Evolutionary conservation across 2,113 vertebrate genomes (phyloP).

Genomic region (Atherinomorus stipes): DNA sequence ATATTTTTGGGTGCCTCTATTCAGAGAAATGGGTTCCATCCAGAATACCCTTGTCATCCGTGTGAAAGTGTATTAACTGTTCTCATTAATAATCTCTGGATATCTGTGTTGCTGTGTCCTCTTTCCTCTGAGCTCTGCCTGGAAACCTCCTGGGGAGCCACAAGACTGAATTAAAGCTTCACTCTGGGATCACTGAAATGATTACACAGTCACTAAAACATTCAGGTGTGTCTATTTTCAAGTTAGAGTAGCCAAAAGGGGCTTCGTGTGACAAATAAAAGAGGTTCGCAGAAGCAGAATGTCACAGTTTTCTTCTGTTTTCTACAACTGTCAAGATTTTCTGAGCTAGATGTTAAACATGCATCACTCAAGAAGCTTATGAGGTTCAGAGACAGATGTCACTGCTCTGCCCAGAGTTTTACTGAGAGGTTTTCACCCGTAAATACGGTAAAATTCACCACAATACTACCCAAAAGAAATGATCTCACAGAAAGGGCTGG

Average conservation of each 20-base stretch:
- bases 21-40: slow-evolving; percentile 73
- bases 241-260: not conserved
- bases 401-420: not conserved
- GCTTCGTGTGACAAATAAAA: not conserved
- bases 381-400: not conserved
- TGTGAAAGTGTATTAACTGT: slow-evolving; percentile 58
- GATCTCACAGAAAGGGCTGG: not conserved
- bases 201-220: slow-evolving; percentile 21
- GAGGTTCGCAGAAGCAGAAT: not conserved
- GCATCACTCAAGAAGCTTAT: slow-evolving; percentile 3
- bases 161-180: slow-evolving; percentile 47
- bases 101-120: slow-evolving; percentile 72
- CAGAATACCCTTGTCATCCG: slow-evolving; percentile 69
- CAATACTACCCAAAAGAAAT: not conserved
- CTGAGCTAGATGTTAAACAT: not conserved
- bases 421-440: not conserved
- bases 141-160: slow-evolving; percentile 61
- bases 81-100: slow-evolving; percentile 69
- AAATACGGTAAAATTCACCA: no score
- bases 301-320: not conserved
- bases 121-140: slow-evolving; percentile 60
- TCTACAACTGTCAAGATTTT: not conserved
- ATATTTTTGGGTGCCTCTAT: slow-evolving; percentile 73
- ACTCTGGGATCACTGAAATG: slow-evolving; percentile 35
- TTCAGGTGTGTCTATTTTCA: slow-evolving; percentile 1